phyloP scores from a whole-genome alignment of 2,888 invertebrate species.

The Dolomedes plantarius region DNA sequence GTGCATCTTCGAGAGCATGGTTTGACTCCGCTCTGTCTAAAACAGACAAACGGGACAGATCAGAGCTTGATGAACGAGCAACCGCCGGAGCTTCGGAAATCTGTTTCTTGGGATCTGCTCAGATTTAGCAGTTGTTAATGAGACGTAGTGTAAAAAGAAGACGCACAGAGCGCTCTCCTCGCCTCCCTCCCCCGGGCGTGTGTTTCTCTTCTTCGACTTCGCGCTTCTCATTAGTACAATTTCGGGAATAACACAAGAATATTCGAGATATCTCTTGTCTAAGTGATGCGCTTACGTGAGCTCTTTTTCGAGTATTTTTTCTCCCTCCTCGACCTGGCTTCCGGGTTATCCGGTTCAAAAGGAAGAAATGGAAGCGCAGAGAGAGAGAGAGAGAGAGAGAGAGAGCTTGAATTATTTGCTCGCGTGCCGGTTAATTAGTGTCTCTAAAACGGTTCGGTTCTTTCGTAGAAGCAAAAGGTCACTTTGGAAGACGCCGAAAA shows the following conservation, averaged over 20 bases:
- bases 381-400: too few species aligned
- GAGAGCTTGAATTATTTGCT: conserved; percentile 32
- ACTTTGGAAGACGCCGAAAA: neutral
- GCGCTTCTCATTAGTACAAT: conserved; percentile 59
- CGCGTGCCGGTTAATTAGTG: conserved; percentile 44
- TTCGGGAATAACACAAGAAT: conserved; percentile 58
- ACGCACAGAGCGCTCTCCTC: too few species aligned
- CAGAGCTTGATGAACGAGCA: conserved; percentile 9
- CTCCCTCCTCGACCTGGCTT: conserved; percentile 29
- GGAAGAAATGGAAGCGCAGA: too few species aligned
- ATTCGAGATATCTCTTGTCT: conserved; percentile 25
- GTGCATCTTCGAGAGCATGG: too few species aligned
- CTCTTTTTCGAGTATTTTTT: neutral
- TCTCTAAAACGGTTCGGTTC: neutral
- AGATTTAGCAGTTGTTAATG: conserved; percentile 52
- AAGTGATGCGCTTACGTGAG: conserved; percentile 22
- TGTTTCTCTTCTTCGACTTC: conserved; percentile 7
- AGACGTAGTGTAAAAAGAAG: conserved; percentile 55
- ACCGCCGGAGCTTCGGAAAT: neutral
- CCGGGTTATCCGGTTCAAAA: conserved; percentile 40
- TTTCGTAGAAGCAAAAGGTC: neutral
- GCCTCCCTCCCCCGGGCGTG: neutral
- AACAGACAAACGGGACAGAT: too few species aligned
- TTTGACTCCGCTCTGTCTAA: too few species aligned
- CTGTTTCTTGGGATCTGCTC: conserved; percentile 12